Conservation (phyloP, 2,113 vertebrate genomes). For the Chloebia gouldiae region DNA sequence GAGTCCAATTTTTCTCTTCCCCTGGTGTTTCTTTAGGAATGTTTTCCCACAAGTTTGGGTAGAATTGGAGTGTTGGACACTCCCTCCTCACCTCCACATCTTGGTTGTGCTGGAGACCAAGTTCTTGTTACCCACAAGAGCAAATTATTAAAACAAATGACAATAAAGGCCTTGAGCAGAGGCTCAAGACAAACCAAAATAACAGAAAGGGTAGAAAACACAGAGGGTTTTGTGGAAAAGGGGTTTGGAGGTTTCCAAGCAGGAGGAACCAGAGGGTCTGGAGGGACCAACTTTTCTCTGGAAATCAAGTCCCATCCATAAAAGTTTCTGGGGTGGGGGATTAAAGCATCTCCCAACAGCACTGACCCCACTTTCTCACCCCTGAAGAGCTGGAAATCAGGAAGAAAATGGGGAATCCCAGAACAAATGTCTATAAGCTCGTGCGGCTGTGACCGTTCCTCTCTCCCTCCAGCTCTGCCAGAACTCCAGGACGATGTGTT, state of each 20-base stretch:
- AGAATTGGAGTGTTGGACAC: background rate
- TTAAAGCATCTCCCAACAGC: background rate
- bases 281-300: background rate
- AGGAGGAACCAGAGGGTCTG: background rate
- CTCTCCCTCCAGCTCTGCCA: background rate
- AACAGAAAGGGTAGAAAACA: background rate
- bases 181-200: background rate
- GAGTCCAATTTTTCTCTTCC: background rate
- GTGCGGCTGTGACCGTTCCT: rapidly evolving
- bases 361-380: background rate
- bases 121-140: background rate
- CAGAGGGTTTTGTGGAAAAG: background rate
- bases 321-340: rapidly evolving
- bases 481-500: background rate
- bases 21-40: background rate
- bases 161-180: background rate
- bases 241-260: background rate
- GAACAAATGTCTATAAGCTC: rapidly evolving
- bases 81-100: background rate
- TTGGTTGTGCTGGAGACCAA: background rate
- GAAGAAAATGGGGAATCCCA: background rate
- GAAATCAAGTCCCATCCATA: rapidly evolving
- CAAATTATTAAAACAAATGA: background rate
- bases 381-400: background rate
- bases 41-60: background rate